phyloP scores from a whole-genome alignment of 2,797 vertebrate genomes.

The Acanthurus leucopareius region DNA sequence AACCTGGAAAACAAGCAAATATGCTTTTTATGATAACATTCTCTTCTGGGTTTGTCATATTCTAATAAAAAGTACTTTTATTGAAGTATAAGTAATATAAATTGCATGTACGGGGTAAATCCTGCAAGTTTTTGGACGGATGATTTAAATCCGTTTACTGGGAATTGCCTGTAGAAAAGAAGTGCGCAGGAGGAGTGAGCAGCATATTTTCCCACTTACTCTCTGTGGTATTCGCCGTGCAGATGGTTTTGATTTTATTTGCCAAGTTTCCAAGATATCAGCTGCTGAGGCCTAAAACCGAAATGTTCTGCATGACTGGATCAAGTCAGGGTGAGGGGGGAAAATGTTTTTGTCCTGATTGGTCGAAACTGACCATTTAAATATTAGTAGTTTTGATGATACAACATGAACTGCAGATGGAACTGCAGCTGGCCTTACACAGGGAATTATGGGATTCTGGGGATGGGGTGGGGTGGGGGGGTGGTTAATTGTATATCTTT shows the following conservation, averaged over 20 bases:
- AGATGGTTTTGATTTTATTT: conserved; percentile 31
- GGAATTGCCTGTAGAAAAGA: neutral
- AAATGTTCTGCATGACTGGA: conserved; percentile 1
- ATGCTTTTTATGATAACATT: no score
- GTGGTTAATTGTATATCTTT: neutral
- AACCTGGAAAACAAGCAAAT: no score
- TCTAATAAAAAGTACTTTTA: no score
- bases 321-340: neutral
- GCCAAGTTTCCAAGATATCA: conserved; percentile 7
- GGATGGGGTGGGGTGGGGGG: no score
- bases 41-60: no score
- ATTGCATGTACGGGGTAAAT: no score
- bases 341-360: conserved; percentile 10
- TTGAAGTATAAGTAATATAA: no score
- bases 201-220: neutral
- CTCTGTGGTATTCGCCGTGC: neutral
- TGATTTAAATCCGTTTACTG: neutral
- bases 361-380: neutral
- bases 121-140: neutral
- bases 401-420: conserved; percentile 1
- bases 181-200: neutral
- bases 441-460: neutral
- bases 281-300: neutral
- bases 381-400: neutral
- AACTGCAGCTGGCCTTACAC: neutral